Evolutionary conservation across 2,113 vertebrate species (phyloP).

Genomic region (Cryptomyrus ogoouensis): DNA sequence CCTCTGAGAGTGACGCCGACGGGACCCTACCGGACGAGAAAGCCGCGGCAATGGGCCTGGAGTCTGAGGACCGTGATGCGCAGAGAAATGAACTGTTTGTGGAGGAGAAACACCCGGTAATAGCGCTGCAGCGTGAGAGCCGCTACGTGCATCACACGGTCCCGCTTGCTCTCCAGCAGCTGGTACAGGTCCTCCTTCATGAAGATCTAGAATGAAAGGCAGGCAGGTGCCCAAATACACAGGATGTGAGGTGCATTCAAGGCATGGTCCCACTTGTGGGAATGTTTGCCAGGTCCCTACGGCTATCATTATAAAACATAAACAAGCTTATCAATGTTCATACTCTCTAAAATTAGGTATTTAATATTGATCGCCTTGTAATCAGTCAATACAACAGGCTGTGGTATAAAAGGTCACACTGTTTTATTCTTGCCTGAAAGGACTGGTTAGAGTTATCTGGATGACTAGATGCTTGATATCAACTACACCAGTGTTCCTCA

Average conservation of each 20-base stretch:
- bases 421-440: neutral
- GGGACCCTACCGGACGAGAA: conserved; percentile 70
- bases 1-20: no score
- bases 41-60: conserved; percentile 70
- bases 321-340: neutral
- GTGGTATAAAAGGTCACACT: neutral
- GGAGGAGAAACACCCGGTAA: conserved; percentile 66
- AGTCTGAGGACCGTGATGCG: conserved; percentile 62
- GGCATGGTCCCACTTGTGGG: neutral
- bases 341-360: neutral
- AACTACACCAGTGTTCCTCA: neutral
- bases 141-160: conserved; percentile 71
- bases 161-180: conserved; percentile 80
- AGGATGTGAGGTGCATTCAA: neutral
- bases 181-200: conserved; percentile 87
- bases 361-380: neutral
- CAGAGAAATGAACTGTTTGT: conserved; percentile 68
- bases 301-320: neutral
- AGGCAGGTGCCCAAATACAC: neutral
- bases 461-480: neutral
- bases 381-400: neutral
- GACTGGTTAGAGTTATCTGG: neutral
- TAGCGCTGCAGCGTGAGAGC: conserved; percentile 80
- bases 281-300: neutral
- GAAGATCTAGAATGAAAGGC: conserved; percentile 68